phyloP scores from a whole-genome alignment of 2,113 vertebrate genomes.

The Periophthalmus modestus region DNA sequence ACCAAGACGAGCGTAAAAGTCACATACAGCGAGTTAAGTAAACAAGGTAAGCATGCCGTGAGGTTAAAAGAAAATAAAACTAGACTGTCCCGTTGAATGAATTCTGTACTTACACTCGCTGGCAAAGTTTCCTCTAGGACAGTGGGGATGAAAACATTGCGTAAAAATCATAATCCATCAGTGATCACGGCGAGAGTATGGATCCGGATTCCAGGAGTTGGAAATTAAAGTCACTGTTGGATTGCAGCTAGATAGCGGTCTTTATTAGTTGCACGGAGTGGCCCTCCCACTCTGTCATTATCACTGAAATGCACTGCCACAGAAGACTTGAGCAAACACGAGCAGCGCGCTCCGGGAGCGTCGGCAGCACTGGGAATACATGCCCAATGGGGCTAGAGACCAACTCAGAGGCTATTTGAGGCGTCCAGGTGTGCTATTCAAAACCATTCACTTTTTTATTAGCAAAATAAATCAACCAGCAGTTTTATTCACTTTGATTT shows the following conservation, averaged over 20 bases:
- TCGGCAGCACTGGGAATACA: conserved; percentile 37
- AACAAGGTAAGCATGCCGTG: conserved; percentile 2
- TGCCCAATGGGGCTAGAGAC: conserved; percentile 36
- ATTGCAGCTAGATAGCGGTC: conserved; percentile 84
- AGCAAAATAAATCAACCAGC: conserved; percentile 7
- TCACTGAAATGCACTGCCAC: conserved; percentile 78
- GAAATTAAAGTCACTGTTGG: conserved; percentile 81
- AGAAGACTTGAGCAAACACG: conserved; percentile 67
- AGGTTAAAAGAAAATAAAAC: neutral
- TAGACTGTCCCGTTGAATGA: neutral
- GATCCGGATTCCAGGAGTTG: conserved; percentile 73
- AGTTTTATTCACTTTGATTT: conserved; percentile 16
- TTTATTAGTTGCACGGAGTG: conserved; percentile 94
- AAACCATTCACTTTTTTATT: conserved; percentile 40
- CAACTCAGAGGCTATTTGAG: conserved; percentile 27
- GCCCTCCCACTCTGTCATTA: conserved; percentile 93
- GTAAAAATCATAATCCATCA: conserved; percentile 69
- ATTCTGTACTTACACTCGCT: conserved; percentile 72
- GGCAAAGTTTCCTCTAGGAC: conserved; percentile 72
- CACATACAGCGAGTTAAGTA: neutral
- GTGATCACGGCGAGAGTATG: conserved; percentile 64
- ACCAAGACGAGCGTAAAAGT: conserved; percentile 12
- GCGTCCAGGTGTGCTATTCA: conserved; percentile 57
- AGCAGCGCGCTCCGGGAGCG: conserved; percentile 41
- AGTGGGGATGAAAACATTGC: conserved; percentile 40